These are phyloP conservation scores for Campoplex nolae DNA, from an alignment of 2,888 invertebrate genomes.

Conservation along the genomic window DNA sequence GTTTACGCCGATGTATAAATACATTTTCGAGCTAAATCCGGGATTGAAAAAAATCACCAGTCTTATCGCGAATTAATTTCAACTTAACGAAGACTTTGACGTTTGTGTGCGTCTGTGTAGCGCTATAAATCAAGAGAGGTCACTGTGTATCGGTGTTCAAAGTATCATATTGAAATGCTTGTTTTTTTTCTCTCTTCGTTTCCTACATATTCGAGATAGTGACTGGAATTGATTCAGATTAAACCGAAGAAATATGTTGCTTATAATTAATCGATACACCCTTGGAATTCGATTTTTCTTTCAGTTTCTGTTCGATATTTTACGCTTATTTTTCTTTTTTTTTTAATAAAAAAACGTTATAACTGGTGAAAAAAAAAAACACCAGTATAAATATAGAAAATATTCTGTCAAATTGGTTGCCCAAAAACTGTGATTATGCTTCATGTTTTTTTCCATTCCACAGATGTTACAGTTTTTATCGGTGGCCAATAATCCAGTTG, in stretches of 20 bases:
- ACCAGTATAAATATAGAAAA: neutral
- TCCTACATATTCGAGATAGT: constrained; percentile 3
- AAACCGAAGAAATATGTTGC: neutral
- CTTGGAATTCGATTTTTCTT: neutral
- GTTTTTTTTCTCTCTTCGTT: neutral
- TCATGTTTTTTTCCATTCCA: constrained; percentile 34
- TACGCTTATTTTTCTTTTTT: neutral
- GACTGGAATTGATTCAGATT: constrained; percentile 36
- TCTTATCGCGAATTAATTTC: constrained; percentile 51
- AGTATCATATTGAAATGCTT: constrained; percentile 35
- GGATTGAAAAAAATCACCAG: constrained; percentile 10
- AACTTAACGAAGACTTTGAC: constrained; percentile 2
- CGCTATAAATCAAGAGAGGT: constrained; percentile 41
- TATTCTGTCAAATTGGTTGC: neutral
- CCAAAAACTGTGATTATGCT: neutral
- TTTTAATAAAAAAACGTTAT: neutral
- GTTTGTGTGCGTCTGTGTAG: constrained; percentile 27
- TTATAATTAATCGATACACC: constrained; percentile 5
- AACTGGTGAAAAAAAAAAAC: neutral
- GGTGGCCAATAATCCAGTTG: constrained; percentile 80
- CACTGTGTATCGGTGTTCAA: constrained; percentile 47
- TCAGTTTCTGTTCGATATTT: neutral
- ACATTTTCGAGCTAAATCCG: neutral
- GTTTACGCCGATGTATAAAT: neutral
- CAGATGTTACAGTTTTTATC: constrained; percentile 80